Evolutionary conservation across 2,113 vertebrate species (phyloP).

Genomic region (Podiceps cristatus): DNA sequence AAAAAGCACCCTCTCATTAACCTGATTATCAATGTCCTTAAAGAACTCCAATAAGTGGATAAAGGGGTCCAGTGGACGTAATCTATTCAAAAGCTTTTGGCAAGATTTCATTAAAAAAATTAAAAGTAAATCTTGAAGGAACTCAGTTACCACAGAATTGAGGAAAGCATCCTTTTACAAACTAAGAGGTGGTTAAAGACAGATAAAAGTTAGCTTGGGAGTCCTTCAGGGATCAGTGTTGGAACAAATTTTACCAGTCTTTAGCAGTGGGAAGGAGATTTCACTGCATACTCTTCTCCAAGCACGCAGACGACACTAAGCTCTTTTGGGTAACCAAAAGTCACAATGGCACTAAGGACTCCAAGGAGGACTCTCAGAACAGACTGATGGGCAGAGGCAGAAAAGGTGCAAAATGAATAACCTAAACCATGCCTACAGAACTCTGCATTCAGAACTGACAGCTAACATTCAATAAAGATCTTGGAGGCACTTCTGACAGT

Average conservation of each 20-base stretch:
- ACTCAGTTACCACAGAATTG: background rate
- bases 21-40: background rate
- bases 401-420: background rate
- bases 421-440: background rate
- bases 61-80: background rate
- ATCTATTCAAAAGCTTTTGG: background rate
- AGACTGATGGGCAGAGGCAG: background rate
- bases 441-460: background rate
- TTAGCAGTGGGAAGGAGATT: background rate
- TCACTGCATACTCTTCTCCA: background rate
- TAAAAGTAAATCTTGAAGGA: background rate
- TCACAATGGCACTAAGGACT: background rate
- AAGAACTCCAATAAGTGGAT: background rate
- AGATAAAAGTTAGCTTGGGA: background rate
- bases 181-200: background rate
- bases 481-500: background rate
- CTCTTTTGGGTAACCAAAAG: background rate
- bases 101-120: background rate
- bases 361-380: background rate
- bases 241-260: background rate
- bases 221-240: background rate
- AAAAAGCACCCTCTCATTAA: background rate
- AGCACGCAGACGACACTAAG: background rate
- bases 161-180: background rate
- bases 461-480: background rate